phyloP scores from a whole-genome alignment of 2,113 vertebrate genomes.

The Hystrix cristata region DNA sequence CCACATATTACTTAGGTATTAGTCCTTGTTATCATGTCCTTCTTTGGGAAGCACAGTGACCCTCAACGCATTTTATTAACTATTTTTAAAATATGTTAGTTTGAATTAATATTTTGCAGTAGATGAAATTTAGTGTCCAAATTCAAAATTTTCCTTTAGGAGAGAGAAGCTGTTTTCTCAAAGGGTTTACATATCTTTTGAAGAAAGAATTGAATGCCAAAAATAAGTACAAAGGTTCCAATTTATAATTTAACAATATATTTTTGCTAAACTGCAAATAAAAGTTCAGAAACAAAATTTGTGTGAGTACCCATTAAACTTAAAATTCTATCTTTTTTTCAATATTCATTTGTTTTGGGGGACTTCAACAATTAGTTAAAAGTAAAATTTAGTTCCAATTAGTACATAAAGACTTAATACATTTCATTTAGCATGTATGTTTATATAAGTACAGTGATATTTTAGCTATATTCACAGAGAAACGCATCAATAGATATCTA shows the following conservation, averaged over 20 bases:
- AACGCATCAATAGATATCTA: background rate
- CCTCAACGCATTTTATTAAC: background rate
- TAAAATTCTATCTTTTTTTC: conserved; percentile 54
- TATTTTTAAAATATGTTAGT: background rate
- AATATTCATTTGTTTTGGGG: background rate
- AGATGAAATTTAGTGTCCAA: background rate
- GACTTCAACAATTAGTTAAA: conserved; percentile 38
- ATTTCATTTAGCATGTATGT: conserved; percentile 53
- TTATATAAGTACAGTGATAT: background rate
- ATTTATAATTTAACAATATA: background rate
- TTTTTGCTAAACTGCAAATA: conserved; percentile 49
- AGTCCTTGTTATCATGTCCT: background rate
- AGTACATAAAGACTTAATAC: background rate
- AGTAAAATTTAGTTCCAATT: background rate
- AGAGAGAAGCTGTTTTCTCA: background rate
- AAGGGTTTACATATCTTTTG: background rate
- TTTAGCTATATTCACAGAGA: background rate
- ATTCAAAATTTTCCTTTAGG: background rate
- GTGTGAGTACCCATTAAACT: background rate
- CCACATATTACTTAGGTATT: background rate
- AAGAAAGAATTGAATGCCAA: conserved; percentile 26
- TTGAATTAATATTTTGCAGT: conserved; percentile 28
- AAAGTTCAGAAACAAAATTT: conserved; percentile 49
- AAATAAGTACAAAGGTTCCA: background rate
- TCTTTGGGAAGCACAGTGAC: background rate